phyloP scores from a whole-genome alignment of 2,113 vertebrate species.

The Amphiprion ocellaris region DNA sequence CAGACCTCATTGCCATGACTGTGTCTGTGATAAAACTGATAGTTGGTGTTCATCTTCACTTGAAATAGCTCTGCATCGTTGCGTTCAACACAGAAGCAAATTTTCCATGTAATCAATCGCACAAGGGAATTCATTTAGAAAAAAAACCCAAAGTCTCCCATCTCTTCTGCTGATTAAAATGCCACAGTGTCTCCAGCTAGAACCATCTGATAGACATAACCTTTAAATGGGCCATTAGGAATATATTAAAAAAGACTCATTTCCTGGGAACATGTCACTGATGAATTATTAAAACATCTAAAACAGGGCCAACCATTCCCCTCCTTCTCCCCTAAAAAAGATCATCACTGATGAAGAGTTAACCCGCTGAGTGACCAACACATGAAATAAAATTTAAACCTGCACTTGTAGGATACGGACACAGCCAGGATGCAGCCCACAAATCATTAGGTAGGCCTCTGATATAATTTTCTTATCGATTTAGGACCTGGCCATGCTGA shows the following conservation, averaged over 20 bases:
- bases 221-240: slow-evolving; percentile 85
- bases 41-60: not conserved
- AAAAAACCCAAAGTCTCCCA: slow-evolving; percentile 43
- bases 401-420: slow-evolving; percentile 23
- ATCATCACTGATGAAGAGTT: slow-evolving; percentile 54
- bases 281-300: slow-evolving; percentile 82
- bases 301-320: slow-evolving; percentile 60
- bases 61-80: slow-evolving; percentile 9
- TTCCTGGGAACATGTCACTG: slow-evolving; percentile 79
- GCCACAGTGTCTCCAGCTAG: slow-evolving; percentile 70
- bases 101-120: slow-evolving; percentile 63
- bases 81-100: slow-evolving; percentile 28
- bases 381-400: slow-evolving; percentile 41
- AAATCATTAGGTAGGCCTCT: slow-evolving; percentile 34
- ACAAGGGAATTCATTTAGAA: slow-evolving; percentile 62
- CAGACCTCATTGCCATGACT: not conserved
- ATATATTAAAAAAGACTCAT: slow-evolving; percentile 86
- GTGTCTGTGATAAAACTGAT: not conserved
- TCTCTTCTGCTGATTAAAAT: slow-evolving; percentile 78
- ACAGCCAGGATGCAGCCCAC: slow-evolving; percentile 22
- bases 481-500: slow-evolving; percentile 32
- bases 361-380: slow-evolving; percentile 41
- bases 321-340: slow-evolving; percentile 47
- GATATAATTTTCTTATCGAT: slow-evolving; percentile 62
- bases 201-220: slow-evolving; percentile 84